phyloP scores from a whole-genome alignment of 2,888 invertebrate species.

The Itoplectis maculator region DNA sequence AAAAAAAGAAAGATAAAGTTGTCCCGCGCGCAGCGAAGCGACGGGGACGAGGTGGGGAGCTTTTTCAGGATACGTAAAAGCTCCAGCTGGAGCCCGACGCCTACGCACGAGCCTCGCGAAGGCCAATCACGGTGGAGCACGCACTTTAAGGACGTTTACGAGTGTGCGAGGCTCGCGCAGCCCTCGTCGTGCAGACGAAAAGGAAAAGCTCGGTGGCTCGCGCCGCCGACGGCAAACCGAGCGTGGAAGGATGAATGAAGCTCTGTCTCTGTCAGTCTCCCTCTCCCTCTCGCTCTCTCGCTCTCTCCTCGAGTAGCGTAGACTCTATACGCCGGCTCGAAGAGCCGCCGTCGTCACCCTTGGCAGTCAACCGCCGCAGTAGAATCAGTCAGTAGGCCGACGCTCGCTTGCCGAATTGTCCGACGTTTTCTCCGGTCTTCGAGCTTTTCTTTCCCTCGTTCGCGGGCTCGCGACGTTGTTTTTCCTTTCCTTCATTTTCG shows the following conservation, averaged over 20 bases:
- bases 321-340: constrained; percentile 39
- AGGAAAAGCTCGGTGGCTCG: constrained; percentile 6
- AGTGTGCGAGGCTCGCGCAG: constrained; percentile 47
- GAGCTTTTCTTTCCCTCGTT: constrained; percentile 11
- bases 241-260: constrained; percentile 76
- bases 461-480: not conserved
- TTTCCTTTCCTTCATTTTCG: not conserved
- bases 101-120: constrained; percentile 69
- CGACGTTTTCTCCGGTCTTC: constrained; percentile 42
- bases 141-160: constrained; percentile 73
- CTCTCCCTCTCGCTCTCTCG: no score
- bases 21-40: not conserved
- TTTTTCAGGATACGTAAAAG: constrained; percentile 55
- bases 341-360: constrained; percentile 44
- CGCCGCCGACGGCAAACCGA: constrained; percentile 23
- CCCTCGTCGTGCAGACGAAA: constrained; percentile 37
- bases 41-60: not conserved
- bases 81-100: constrained; percentile 62
- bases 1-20: not conserved
- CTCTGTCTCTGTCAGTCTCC: no score
- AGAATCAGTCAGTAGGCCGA: constrained; percentile 75
- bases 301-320: constrained; percentile 48
- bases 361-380: constrained; percentile 44
- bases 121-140: constrained; percentile 73
- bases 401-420: constrained; percentile 68